Percentiles rank a stretch among this genome's conserved stretches.
Evolutionary conservation across 2,113 vertebrate species (phyloP).

Genomic region (Anhinga rufa): DNA sequence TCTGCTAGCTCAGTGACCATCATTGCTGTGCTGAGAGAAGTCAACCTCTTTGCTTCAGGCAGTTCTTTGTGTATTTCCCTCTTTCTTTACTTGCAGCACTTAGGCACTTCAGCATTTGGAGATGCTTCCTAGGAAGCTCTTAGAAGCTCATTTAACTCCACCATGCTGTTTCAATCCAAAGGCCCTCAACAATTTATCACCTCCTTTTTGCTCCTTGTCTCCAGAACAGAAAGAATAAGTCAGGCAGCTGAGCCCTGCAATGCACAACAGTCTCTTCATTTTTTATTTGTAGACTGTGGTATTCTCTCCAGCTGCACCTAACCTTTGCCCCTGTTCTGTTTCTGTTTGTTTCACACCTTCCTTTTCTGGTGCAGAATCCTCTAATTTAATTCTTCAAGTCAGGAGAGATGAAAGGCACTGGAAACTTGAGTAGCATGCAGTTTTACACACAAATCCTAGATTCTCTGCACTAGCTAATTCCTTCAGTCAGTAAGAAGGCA

Average conservation of each 20-base stretch:
- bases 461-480: neutral
- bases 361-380: neutral
- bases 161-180: neutral
- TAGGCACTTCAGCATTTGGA: neutral
- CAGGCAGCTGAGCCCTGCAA: neutral
- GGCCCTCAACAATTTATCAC: neutral
- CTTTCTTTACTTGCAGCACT: neutral
- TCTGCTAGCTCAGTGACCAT: neutral
- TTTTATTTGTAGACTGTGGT: neutral
- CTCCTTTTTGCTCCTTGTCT: neutral
- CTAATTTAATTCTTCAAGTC: neutral
- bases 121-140: neutral
- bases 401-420: neutral
- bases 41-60: neutral
- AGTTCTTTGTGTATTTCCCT: neutral
- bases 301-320: neutral
- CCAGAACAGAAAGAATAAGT: neutral
- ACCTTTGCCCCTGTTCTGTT: neutral
- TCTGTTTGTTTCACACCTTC: neutral
- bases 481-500: neutral
- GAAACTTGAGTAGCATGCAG: neutral
- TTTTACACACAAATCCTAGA: neutral
- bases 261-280: neutral
- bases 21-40: neutral
- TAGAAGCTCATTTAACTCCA: neutral